Conservation (phyloP, 2,113 vertebrate genomes). For the Philantomba maxwellii region DNA sequence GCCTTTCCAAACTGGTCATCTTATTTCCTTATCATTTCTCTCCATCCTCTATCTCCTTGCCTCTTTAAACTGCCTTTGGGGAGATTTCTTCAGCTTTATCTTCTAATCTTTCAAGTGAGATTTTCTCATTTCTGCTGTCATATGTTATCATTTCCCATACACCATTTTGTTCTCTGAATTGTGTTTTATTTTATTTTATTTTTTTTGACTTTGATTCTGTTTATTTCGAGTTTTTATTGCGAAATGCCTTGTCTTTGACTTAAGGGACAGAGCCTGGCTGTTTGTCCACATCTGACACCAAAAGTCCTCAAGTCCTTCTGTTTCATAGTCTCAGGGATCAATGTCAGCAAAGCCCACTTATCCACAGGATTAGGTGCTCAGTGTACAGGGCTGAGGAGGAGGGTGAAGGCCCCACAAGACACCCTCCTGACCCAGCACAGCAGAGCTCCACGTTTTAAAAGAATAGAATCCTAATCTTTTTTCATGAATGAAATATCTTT, state of each 20-base stretch:
- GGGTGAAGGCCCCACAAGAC: neutral
- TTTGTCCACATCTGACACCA: neutral
- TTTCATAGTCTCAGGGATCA: neutral
- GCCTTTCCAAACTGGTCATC: neutral
- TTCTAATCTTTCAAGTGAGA: neutral
- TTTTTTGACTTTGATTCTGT: neutral
- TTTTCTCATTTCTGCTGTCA: neutral
- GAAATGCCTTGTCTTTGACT: neutral
- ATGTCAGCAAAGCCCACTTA: neutral
- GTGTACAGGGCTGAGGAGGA: neutral
- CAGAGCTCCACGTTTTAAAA: no score
- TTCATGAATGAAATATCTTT: neutral
- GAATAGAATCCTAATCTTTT: neutral
- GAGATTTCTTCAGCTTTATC: neutral
- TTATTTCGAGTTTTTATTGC: neutral
- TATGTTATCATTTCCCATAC: neutral
- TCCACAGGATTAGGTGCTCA: neutral
- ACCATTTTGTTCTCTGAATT: neutral
- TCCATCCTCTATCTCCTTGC: neutral
- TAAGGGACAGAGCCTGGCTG: neutral
- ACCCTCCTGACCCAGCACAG: neutral
- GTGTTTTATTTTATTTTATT: neutral
- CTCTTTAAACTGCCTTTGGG: neutral
- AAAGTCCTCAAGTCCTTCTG: neutral
- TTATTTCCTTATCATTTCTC: neutral